Evolutionary conservation across 2,797 vertebrate species (phyloP).

Genomic region (Enteromius thamalakanensis): DNA sequence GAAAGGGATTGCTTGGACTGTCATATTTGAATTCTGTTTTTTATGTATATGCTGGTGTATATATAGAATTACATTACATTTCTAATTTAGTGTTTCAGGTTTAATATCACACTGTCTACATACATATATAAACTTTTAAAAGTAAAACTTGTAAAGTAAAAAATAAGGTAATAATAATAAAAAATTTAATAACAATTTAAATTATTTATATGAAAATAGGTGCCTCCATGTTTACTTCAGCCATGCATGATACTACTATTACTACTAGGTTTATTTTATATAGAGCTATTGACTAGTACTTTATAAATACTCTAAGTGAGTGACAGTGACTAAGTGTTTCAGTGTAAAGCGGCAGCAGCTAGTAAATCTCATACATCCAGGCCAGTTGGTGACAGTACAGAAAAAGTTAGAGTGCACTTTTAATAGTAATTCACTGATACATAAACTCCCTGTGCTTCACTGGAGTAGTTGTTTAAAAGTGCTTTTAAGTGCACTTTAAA

Average conservation of each 20-base stretch:
- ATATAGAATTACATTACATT: not conserved
- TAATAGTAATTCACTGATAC: conserved; percentile 27
- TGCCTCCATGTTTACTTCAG: not conserved
- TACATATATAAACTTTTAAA: not conserved
- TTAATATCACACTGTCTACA: not conserved
- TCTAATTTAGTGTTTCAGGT: not conserved
- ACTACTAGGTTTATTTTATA: not conserved
- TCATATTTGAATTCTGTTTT: not conserved
- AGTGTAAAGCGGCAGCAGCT: not conserved
- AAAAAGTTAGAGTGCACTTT: conserved; percentile 28
- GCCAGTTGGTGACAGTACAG: not conserved
- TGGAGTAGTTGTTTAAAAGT: conserved; percentile 16
- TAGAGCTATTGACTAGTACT: not conserved
- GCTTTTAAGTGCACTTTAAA: not conserved
- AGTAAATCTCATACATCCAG: not conserved
- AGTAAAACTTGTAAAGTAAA: not conserved
- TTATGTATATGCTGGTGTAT: not conserved
- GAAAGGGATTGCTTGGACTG: not conserved
- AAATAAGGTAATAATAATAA: not conserved
- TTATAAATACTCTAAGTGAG: not conserved
- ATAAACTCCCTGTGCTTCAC: conserved; percentile 21
- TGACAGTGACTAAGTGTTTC: not conserved
- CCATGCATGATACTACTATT: not conserved
- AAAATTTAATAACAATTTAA: not conserved
- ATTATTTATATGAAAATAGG: not conserved